Evolutionary conservation across 2,113 vertebrate species (phyloP), one percentile per base, ranked within the genome.

Genomic region (Periophthalmodon schlosseri): DNA sequence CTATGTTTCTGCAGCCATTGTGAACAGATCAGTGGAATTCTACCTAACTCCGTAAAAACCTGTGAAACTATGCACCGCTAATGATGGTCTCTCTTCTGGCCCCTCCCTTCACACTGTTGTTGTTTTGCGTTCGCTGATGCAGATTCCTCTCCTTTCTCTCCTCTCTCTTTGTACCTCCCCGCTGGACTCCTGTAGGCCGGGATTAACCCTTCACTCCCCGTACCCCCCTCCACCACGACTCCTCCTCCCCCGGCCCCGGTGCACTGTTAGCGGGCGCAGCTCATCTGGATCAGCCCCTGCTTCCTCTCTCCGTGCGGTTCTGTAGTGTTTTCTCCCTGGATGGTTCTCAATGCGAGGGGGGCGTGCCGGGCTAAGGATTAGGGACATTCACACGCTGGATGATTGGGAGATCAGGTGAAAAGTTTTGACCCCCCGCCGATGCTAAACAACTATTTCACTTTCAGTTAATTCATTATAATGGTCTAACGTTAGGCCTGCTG

Each of bases 141-240:
- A 76, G 36, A 54, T 67, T 72, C 50, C 49, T 18, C 68, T 52
- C 77, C 49, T 68, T 74, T 58, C 74, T 52, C 47, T 52, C 39
- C 5, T 20, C 65, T 33, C 39, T 50, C 60, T 70, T 2, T 47
- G 57, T 50, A n/a, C 36, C 61, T n/a, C 77, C 57, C 74, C 39
- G 50, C 72, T 67, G 79, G 85, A 63, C 36, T 24, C 77, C 67
- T 76, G 69, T 63, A 79, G 79, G 82, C 77, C 81, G 70, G 83
- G 84, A 87, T 89, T 87, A 89, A 88, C 81, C 74, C 83, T 83
- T 84, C 78, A 70, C 83, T 61, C 71, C 77, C 70, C 76, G 36
- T 5, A 88, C 81, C 76, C 81, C 81, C 82, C 79, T 72, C 84
- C 65, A 68, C 77, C 70, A 72, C 57, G 12, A n/a, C 63, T 66